Evolutionary conservation across 2,797 vertebrate genomes (phyloP).

Genomic region (Hydrophis major): DNA sequence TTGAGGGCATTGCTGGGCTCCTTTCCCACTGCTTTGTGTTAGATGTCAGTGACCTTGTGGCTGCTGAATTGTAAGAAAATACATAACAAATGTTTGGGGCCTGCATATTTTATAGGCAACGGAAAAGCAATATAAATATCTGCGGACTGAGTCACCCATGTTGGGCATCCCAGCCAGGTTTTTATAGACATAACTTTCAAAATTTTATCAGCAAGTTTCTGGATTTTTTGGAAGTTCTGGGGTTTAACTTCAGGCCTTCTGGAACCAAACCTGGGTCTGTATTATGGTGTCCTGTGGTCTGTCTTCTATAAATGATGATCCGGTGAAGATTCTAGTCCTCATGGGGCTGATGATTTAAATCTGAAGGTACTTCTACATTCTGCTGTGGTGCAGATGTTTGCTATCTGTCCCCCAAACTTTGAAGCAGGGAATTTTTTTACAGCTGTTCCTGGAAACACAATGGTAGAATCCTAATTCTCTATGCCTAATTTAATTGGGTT

Average conservation of each 20-base stretch:
- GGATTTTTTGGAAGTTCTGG: not conserved
- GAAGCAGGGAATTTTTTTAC: not conserved
- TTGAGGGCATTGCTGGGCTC: not conserved
- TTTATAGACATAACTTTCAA: not conserved
- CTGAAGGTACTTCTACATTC: not conserved
- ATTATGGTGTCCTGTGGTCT: not conserved
- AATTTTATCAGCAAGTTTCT: not conserved
- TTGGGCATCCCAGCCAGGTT: not conserved
- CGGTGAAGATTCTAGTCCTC: not conserved
- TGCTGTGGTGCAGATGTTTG: not conserved
- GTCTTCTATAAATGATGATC: not conserved
- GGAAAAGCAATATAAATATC: not conserved
- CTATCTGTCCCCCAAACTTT: not conserved
- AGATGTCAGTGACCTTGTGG: accelerated
- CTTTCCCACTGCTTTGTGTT: not conserved
- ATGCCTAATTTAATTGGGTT: not conserved
- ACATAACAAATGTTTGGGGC: not conserved
- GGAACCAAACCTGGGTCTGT: not conserved
- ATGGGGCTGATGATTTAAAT: not conserved
- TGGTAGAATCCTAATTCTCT: not conserved
- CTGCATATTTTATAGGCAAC: not conserved
- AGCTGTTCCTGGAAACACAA: not conserved
- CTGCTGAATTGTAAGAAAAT: not conserved
- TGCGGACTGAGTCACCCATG: not conserved
- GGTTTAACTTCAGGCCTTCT: not conserved